Evolutionary conservation across 2,797 vertebrate genomes (phyloP).

Genomic region (Enteromius thamalakanensis): DNA sequence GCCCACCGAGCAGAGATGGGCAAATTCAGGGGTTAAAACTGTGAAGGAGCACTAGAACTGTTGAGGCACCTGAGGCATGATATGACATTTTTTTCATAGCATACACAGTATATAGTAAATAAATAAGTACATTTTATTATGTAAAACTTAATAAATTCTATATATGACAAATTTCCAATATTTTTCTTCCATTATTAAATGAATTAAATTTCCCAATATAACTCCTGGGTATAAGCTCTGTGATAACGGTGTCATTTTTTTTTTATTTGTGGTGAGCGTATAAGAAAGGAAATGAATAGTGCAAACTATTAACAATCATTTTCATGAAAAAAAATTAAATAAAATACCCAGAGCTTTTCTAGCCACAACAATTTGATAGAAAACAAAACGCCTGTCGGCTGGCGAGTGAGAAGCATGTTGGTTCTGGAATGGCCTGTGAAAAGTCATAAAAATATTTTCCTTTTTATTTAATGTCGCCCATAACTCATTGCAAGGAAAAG

Average conservation of each 20-base stretch:
- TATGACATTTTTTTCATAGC: not conserved
- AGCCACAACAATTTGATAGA: constrained; percentile 77
- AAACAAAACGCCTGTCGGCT: constrained; percentile 78
- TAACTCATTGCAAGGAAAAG: constrained; percentile 99
- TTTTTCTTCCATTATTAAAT: not conserved
- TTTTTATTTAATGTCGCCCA: constrained; percentile 98
- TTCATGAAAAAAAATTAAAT: not conserved
- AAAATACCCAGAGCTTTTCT: constrained; percentile 62
- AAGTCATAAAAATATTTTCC: constrained; percentile 99
- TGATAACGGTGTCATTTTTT: not conserved
- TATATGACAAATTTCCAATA: not conserved
- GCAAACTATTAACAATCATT: constrained; percentile 4
- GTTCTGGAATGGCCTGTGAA: constrained; percentile 90
- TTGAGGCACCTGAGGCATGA: not conserved
- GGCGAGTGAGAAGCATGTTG: constrained; percentile 71
- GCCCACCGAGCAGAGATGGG: not conserved
- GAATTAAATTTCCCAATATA: not conserved
- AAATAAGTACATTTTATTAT: not conserved
- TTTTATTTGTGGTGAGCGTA: not conserved
- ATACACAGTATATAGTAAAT: not conserved
- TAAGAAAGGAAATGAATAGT: not conserved
- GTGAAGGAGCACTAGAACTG: not conserved
- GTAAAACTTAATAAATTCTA: not conserved
- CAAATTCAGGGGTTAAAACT: not conserved
- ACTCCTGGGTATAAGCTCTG: not conserved